Conservation (phyloP, 2,888 invertebrate species). For the Rhagonycha lutea region DNA sequence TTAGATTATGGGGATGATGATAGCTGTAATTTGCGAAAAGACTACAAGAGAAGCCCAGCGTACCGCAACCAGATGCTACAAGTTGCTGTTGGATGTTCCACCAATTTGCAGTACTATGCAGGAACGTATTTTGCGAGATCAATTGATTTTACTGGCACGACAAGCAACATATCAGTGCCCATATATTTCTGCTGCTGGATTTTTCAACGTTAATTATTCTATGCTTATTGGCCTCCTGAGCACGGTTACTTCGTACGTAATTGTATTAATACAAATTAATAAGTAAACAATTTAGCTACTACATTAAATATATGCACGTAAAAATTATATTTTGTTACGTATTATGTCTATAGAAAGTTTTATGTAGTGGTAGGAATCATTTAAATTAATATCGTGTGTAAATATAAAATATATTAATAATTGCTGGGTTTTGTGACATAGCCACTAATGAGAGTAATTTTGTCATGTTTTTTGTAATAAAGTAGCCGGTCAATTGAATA, state of each 20-base stretch:
- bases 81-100: constrained; percentile 30
- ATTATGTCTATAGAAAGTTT: too few relatives aligned
- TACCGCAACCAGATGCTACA: constrained; percentile 30
- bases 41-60: constrained; percentile 22
- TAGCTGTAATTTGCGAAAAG: background rate
- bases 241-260: constrained; percentile 24
- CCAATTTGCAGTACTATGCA: background rate
- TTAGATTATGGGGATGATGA: background rate
- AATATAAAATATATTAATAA: too few relatives aligned
- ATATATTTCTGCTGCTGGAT: constrained; percentile 24
- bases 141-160: constrained; percentile 18
- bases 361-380: too few relatives aligned
- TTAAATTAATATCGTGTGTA: too few relatives aligned
- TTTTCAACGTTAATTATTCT: constrained; percentile 27
- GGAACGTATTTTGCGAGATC: constrained; percentile 9
- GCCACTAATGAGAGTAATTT: too few relatives aligned
- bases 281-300: background rate
- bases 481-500: too few relatives aligned
- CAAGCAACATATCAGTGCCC: constrained; percentile 21
- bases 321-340: too few relatives aligned
- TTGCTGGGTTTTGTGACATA: too few relatives aligned
- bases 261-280: constrained; percentile 28
- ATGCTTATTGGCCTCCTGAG: constrained; percentile 26
- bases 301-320: too few relatives aligned
- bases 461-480: too few relatives aligned